Conservation (phyloP, 2,888 invertebrate genomes). For the Coronaproctus castanopsis region DNA sequence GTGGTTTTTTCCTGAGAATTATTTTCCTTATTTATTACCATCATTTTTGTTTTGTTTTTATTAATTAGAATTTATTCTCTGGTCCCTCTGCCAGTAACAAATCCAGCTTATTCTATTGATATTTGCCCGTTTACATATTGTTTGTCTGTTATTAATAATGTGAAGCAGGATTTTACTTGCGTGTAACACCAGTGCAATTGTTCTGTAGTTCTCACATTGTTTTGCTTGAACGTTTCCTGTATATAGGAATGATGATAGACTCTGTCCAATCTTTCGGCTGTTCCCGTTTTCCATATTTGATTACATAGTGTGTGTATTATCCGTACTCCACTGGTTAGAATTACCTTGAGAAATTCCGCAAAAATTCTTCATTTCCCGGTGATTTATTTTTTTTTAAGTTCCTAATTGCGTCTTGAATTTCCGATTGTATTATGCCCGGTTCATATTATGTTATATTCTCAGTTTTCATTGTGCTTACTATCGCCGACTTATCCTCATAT, state of each 20-base stretch:
- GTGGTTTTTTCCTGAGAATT: no score
- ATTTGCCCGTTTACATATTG: no score
- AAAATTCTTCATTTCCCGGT: neutral
- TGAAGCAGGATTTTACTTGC: no score
- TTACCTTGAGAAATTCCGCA: neutral
- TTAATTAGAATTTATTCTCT: no score
- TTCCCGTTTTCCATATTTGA: neutral
- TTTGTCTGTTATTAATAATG: no score
- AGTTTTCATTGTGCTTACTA: neutral
- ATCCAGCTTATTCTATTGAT: no score
- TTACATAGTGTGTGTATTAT: neutral
- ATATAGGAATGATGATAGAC: neutral
- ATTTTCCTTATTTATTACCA: no score
- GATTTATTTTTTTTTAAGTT: neutral
- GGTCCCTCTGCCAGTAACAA: no score
- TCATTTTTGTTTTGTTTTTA: no score
- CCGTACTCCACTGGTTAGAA: neutral
- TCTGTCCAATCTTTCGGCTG: neutral
- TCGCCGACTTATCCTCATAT: neutral
- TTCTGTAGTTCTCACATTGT: neutral
- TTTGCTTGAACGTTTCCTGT: neutral
- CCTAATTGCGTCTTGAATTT: neutral
- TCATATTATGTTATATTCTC: neutral
- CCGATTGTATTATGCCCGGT: neutral
- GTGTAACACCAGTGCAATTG: no score